Evolutionary conservation across 2,888 invertebrate species (phyloP).

Genomic region (Alcis repandata): DNA sequence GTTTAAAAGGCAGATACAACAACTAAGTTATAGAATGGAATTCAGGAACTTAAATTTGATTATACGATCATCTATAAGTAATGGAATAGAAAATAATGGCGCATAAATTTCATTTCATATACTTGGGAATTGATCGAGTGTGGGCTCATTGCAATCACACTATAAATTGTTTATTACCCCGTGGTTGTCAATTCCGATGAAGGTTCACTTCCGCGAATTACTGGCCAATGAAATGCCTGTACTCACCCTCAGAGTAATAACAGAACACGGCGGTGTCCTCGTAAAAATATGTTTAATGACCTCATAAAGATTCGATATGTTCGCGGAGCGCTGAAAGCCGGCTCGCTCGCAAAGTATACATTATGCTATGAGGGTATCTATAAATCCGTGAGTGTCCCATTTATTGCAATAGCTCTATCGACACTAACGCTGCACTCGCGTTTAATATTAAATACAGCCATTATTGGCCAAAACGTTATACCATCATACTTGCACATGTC

Average conservation of each 20-base stretch:
- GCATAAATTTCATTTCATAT: conserved; percentile 58
- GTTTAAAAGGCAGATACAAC: neutral
- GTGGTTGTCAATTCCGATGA: conserved; percentile 74
- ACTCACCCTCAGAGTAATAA: conserved; percentile 72
- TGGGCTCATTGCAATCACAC: conserved; percentile 57
- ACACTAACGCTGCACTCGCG: conserved; percentile 64
- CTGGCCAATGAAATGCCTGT: conserved; percentile 75
- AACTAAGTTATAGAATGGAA: neutral
- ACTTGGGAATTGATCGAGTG: conserved; percentile 58
- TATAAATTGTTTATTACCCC: conserved; percentile 71
- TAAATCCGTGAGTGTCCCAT: conserved; percentile 77
- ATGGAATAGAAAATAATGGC: conserved; percentile 48
- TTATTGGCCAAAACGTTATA: conserved; percentile 31
- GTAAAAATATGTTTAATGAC: conserved; percentile 86
- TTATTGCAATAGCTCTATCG: conserved; percentile 72
- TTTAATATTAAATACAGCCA: conserved; percentile 56
- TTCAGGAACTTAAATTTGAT: neutral
- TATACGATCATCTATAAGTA: conserved; percentile 20
- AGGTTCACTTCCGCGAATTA: conserved; percentile 73
- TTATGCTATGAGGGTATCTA: conserved; percentile 66
- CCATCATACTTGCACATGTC: conserved; percentile 16
- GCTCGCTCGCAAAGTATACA: conserved; percentile 64
- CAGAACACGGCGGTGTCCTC: conserved; percentile 79
- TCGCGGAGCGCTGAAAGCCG: conserved; percentile 72
- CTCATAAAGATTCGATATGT: conserved; percentile 83